phyloP scores from a whole-genome alignment of 2,113 vertebrate genomes.

The Montifringilla adamsi region DNA sequence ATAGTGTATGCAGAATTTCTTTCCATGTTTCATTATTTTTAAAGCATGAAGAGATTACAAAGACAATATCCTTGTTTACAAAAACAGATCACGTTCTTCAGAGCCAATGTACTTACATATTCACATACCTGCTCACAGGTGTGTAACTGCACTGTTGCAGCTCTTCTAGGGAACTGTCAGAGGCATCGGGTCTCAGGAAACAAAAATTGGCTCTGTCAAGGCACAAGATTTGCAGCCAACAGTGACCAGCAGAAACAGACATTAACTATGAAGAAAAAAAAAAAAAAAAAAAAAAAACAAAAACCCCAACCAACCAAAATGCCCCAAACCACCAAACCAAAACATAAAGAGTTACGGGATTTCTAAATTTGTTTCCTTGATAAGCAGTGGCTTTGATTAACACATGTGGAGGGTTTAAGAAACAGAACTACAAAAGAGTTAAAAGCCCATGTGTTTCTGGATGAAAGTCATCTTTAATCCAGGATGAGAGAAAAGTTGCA shows the following conservation, averaged over 20 bases:
- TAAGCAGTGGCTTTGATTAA: background rate
- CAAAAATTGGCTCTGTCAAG: background rate
- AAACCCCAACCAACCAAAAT: background rate
- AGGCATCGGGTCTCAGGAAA: background rate
- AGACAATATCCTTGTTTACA: background rate
- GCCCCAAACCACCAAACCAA: background rate
- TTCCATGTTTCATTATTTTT: background rate
- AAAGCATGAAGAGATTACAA: background rate
- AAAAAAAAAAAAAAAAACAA: no score
- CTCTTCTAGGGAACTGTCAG: background rate
- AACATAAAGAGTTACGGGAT: background rate
- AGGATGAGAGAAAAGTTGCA: background rate
- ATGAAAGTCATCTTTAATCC: background rate
- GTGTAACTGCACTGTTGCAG: background rate
- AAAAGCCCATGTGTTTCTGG: background rate
- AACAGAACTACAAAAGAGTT: background rate
- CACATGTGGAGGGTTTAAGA: background rate
- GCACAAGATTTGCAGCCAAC: background rate
- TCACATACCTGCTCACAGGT: background rate
- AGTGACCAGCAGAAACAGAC: background rate
- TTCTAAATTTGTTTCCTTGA: background rate
- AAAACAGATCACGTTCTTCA: background rate
- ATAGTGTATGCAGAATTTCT: background rate
- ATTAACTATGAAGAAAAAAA: background rate
- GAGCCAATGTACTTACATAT: background rate